phyloP scores from a whole-genome alignment of 2,888 invertebrate species.

The Sminthurinus aureus region DNA sequence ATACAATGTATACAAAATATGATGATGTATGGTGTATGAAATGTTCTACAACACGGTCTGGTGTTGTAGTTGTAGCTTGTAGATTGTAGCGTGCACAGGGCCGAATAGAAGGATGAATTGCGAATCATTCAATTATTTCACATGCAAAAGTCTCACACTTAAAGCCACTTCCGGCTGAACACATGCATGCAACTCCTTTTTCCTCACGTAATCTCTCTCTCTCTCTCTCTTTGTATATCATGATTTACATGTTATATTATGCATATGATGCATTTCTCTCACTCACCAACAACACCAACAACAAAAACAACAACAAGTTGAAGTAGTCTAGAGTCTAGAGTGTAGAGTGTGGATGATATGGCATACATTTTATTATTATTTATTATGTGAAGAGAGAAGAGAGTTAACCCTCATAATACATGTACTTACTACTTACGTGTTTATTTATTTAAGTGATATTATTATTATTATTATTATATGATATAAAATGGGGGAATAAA shows the following conservation, averaged over 20 bases:
- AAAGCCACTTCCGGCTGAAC: slow-evolving; percentile 56
- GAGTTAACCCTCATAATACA: background rate
- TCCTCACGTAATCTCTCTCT: slow-evolving; percentile 39
- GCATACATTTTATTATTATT: no score
- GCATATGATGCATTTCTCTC: background rate
- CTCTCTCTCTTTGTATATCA: slow-evolving; percentile 18
- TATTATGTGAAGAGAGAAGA: no score
- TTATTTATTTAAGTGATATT: background rate
- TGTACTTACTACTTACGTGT: no score
- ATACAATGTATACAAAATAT: no score
- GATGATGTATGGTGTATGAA: no score
- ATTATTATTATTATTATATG: no score
- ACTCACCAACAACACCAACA: background rate
- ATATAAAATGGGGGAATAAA: background rate
- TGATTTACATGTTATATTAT: background rate
- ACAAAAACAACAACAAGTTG: background rate
- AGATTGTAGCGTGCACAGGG: slow-evolving; percentile 31
- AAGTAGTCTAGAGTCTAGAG: background rate
- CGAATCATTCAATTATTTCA: slow-evolving; percentile 60
- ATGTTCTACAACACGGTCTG: no score
- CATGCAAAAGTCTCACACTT: slow-evolving; percentile 60
- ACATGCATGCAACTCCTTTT: slow-evolving; percentile 49
- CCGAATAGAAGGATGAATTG: slow-evolving; percentile 56
- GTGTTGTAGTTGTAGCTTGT: no score
- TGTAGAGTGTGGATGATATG: background rate